Conservation (phyloP, 2,113 vertebrate species). For the Trematomus loennbergii region DNA sequence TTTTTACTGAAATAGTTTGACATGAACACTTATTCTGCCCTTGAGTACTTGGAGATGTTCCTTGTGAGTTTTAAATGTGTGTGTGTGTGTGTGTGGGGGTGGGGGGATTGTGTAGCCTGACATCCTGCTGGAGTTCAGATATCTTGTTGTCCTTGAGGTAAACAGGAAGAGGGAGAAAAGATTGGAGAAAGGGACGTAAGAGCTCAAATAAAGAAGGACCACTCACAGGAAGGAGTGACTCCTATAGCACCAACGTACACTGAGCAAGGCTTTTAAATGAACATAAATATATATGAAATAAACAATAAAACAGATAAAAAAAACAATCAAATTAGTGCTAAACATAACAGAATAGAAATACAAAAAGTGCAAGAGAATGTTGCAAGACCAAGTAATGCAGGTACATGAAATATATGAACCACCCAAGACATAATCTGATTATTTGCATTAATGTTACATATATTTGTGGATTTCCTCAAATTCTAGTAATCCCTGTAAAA, state of each 20-base stretch:
- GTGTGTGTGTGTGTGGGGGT: not conserved
- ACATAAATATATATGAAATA: too few relatives aligned
- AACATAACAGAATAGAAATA: too few relatives aligned
- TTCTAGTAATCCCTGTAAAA: too few relatives aligned
- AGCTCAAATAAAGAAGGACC: slow-evolving; percentile 1
- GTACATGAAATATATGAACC: not conserved
- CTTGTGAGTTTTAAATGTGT: not conserved
- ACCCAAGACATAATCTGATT: not conserved
- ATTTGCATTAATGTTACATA: not conserved
- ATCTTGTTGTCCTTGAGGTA: slow-evolving; percentile 28
- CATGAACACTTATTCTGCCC: not conserved
- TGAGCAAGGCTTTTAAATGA: slow-evolving; percentile 8
- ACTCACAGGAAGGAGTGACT: not conserved
- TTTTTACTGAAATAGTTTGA: slow-evolving; percentile 17
- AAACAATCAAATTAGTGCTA: too few relatives aligned
- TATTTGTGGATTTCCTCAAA: not conserved
- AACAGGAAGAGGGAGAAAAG: slow-evolving; percentile 44
- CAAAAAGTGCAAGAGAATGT: too few relatives aligned
- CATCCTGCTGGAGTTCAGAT: slow-evolving; percentile 9
- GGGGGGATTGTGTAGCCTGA: slow-evolving; percentile 1
- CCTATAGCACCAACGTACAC: too few relatives aligned
- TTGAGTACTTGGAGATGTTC: not conserved
- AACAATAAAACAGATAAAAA: too few relatives aligned
- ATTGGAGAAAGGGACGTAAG: not conserved
- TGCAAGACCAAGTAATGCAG: too few relatives aligned